Evolutionary conservation across 2,888 invertebrate genomes (phyloP).

Genomic region (Xylota sylvarum): DNA sequence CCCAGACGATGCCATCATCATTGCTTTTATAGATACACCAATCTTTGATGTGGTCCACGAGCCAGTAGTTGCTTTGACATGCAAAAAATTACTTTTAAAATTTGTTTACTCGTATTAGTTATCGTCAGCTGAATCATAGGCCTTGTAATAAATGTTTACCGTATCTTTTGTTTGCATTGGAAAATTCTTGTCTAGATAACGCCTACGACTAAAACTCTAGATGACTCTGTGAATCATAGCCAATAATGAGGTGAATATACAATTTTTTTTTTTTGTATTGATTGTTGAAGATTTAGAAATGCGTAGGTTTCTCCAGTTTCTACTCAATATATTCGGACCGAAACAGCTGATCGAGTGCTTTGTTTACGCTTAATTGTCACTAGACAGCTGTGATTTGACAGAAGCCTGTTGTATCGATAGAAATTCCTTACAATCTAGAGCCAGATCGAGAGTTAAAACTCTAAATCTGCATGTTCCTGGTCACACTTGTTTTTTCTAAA

Average conservation of each 20-base stretch:
- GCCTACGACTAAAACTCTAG: neutral
- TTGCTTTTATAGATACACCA: conserved; percentile 49
- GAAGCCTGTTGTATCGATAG: too few relatives aligned
- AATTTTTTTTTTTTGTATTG: too few relatives aligned
- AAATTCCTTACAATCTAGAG: too few relatives aligned
- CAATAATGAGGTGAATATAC: neutral
- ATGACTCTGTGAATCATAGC: conserved; percentile 1
- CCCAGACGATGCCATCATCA: conserved; percentile 66
- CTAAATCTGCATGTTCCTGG: too few relatives aligned
- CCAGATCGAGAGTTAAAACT: too few relatives aligned
- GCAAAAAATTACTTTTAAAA: neutral
- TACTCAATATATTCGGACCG: too few relatives aligned
- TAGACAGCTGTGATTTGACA: too few relatives aligned
- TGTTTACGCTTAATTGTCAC: too few relatives aligned
- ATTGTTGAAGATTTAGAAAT: too few relatives aligned
- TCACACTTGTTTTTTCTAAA: too few relatives aligned
- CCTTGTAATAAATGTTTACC: conserved; percentile 50
- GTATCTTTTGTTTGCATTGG: conserved; percentile 11
- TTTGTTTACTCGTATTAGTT: conserved; percentile 30
- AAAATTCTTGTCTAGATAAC: neutral
- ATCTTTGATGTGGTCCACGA: conserved; percentile 38
- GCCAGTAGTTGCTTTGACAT: neutral
- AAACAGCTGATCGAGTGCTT: too few relatives aligned
- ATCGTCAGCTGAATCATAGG: conserved; percentile 42
- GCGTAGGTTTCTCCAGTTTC: too few relatives aligned